Conservation (phyloP, 2,113 vertebrate genomes). For the Desmodus rotundus region DNA sequence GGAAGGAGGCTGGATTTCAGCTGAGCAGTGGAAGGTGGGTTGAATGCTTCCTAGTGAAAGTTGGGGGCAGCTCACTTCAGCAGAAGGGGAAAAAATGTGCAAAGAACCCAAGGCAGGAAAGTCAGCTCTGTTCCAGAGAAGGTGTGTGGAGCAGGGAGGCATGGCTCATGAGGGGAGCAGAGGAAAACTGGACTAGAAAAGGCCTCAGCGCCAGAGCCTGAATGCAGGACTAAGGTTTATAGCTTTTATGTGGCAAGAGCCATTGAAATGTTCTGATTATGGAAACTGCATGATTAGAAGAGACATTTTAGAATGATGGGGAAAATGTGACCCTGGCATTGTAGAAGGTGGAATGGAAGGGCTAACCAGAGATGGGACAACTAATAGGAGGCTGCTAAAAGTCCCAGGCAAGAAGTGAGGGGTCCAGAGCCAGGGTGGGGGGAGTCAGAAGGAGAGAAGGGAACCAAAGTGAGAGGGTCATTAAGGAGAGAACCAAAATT, state of each 20-base stretch:
- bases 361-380: neutral
- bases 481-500: neutral
- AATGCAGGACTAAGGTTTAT: neutral
- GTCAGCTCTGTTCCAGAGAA: neutral
- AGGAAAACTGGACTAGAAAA: neutral
- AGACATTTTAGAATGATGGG: neutral
- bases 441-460: neutral
- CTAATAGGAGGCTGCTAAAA: neutral
- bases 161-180: neutral
- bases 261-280: neutral
- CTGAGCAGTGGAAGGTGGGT: neutral
- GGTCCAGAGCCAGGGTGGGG: too few relatives aligned
- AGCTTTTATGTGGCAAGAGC: neutral
- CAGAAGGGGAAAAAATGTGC: neutral
- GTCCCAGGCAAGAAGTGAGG: neutral
- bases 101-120: neutral
- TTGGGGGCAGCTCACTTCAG: neutral
- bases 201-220: neutral
- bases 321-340: neutral
- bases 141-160: neutral
- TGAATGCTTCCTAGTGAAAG: neutral
- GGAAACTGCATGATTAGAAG: neutral
- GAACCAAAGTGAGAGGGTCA: neutral
- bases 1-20: neutral
- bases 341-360: neutral